Conservation (phyloP, 2,113 vertebrate genomes). For the Colaptes auratus region DNA sequence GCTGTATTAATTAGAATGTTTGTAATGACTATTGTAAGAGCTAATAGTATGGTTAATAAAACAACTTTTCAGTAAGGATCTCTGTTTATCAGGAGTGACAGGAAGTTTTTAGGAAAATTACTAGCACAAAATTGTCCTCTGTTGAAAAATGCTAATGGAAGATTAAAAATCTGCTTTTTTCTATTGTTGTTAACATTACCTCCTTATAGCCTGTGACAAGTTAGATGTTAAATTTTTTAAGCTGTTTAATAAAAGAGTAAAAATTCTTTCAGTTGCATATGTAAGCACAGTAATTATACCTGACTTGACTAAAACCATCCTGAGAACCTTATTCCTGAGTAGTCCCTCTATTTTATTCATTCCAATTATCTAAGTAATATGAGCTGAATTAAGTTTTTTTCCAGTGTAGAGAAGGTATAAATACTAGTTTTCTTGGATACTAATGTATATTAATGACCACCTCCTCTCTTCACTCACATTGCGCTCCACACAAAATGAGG, state of each 20-base stretch:
- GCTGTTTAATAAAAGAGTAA: not conserved
- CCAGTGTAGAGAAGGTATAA: not conserved
- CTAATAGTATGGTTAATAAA: not conserved
- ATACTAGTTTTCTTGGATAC: not conserved
- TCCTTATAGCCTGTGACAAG: not conserved
- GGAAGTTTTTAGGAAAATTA: not conserved
- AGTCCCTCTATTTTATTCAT: conserved; percentile 10
- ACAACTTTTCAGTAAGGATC: not conserved
- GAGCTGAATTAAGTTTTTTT: not conserved
- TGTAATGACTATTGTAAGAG: not conserved
- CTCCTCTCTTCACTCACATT: not conserved
- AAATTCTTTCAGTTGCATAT: not conserved
- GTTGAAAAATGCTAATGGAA: not conserved
- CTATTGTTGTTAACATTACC: not conserved
- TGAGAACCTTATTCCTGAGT: not conserved
- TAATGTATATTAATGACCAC: conserved; percentile 10
- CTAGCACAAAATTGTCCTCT: not conserved
- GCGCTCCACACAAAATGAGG: not conserved
- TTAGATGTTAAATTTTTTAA: conserved; percentile 19
- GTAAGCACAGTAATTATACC: not conserved
- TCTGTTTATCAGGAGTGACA: not conserved
- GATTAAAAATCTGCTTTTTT: not conserved
- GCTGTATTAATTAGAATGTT: not conserved
- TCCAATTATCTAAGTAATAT: not conserved
- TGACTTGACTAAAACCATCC: not conserved